Percentiles rank a stretch among this genome's conserved stretches.
These are phyloP conservation scores for Epinephelus cyanopodus DNA, from an alignment of 2,113 vertebrate species.

Conservation along the genomic window DNA sequence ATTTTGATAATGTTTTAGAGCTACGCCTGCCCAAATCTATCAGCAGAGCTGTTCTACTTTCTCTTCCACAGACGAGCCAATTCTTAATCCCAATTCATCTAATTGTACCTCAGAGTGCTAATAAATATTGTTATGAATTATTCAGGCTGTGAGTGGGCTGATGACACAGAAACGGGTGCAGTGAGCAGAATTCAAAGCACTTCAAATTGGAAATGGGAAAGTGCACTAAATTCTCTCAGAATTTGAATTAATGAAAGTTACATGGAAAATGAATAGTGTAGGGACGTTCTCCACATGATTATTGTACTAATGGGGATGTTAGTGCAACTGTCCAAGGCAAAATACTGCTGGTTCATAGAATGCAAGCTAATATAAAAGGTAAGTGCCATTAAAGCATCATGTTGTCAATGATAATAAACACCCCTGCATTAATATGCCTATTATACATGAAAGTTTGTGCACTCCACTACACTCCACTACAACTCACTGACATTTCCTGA, in stretches of 20 bases:
- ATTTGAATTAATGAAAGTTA: constrained; percentile 76
- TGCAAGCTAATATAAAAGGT: constrained; percentile 53
- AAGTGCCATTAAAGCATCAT: constrained; percentile 63
- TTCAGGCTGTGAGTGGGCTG: constrained; percentile 80
- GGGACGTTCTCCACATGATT: constrained; percentile 50
- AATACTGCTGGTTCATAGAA: constrained; percentile 37
- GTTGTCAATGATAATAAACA: constrained; percentile 55
- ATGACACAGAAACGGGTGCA: constrained; percentile 79
- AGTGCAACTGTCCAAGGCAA: constrained; percentile 61
- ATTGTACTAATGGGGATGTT: constrained; percentile 64
- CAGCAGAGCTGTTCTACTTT: constrained; percentile 75
- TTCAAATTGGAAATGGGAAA: constrained; percentile 78
- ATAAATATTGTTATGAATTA: constrained; percentile 86
- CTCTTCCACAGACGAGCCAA: constrained; percentile 73
- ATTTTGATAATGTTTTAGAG: constrained; percentile 81
- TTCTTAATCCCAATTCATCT: constrained; percentile 84
- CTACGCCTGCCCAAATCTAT: constrained; percentile 74
- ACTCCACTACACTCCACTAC: background rate
- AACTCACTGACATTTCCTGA: background rate
- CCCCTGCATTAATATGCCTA: constrained; percentile 25
- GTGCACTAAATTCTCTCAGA: constrained; percentile 70
- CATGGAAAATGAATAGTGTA: constrained; percentile 64
- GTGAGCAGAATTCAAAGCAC: constrained; percentile 79
- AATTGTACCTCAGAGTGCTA: constrained; percentile 86
- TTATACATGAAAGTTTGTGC: constrained; percentile 51